phyloP scores from a whole-genome alignment of 2,888 invertebrate species.

The Eugnorisma glareosa region DNA sequence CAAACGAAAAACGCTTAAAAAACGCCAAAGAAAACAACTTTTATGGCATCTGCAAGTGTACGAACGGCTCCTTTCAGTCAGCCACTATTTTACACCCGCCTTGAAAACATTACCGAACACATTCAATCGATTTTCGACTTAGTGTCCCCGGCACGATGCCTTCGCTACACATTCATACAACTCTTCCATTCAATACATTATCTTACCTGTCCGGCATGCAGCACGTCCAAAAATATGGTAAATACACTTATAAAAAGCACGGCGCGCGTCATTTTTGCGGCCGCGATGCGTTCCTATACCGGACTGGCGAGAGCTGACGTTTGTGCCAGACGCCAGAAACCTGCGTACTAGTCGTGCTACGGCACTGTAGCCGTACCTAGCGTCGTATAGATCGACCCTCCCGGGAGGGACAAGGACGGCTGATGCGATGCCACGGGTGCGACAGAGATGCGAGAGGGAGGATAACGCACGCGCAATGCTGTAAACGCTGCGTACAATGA shows the following conservation, averaged over 20 bases:
- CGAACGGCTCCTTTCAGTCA: constrained; percentile 82
- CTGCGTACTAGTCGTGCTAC: constrained; percentile 88
- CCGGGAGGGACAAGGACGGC: constrained; percentile 81
- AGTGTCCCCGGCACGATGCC: constrained; percentile 64
- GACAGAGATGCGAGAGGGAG: constrained; percentile 80
- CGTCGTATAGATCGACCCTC: constrained; percentile 90
- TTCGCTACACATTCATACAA: constrained; percentile 58
- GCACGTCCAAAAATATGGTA: constrained; percentile 91
- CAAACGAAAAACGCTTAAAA: constrained; percentile 69
- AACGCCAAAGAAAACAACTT: constrained; percentile 79
- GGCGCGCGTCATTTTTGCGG: constrained; percentile 91
- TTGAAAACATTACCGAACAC: constrained; percentile 87
- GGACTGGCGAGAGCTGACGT: constrained; percentile 83
- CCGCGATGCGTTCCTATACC: constrained; percentile 83
- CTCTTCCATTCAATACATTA: constrained; percentile 58
- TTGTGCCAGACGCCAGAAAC: constrained; percentile 84
- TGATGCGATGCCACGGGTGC: constrained; percentile 56
- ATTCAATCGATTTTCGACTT: constrained; percentile 88
- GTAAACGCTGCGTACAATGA: constrained; percentile 85
- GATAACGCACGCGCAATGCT: constrained; percentile 87
- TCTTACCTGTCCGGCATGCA: constrained; percentile 90
- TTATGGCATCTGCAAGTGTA: constrained; percentile 80
- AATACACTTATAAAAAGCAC: constrained; percentile 91
- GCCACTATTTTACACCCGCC: constrained; percentile 83
- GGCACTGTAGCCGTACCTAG: constrained; percentile 88